Evolutionary conservation across 2,113 vertebrate species (phyloP), one percentile per base, ranked within the genome.

Genomic region (Pangasianodon hypophthalmus): DNA sequence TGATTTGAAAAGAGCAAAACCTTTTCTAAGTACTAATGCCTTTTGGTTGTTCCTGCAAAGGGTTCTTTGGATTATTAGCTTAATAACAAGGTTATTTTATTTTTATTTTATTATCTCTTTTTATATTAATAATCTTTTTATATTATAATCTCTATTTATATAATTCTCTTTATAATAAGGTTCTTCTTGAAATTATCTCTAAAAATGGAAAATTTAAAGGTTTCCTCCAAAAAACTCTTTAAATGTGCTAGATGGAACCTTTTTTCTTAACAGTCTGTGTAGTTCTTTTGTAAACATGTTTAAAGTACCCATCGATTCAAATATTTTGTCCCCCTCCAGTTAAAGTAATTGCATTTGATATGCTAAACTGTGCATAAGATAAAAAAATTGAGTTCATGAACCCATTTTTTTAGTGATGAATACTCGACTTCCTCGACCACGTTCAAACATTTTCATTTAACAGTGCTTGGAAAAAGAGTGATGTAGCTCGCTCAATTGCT

Each of bases 361-460:
- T 46, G 24, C 64, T 73, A 84, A 84, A 88, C 21, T 46, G 64
- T 73, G 16, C 32, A 0, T 73, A 8, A 46, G 16, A 9, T 73
- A 44, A 77, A 46, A 75, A 14, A 50, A 29, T 41, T 8, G 44
- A 85, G 69, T 85, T 89, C 83, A 64, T 79, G 71, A 85, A 89
- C 82, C 54, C 52, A 24, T 84, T 75, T 75, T 29, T 26, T 71
- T 26, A 19, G 32, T 89, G 54, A 84, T 62, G 37, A 89, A 89
- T 62, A 62, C 71, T 85, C 54, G 16, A 81, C 13, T 73, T 77
- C 41, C 44, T 75, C 26, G 2, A 46, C 10, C 19, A 8, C 1
- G 19, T 73, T 62, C 44, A 52, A 71, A 41, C 83, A 50, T 64
- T 73, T 89, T 89, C 52, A 75, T 89, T 89, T 89, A 89, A 62